A percentile compares a stretch with the other conserved stretches of the same genome.
Conservation (phyloP, 92 coral and sea anemone species). For the Heliopora coerulea region DNA sequence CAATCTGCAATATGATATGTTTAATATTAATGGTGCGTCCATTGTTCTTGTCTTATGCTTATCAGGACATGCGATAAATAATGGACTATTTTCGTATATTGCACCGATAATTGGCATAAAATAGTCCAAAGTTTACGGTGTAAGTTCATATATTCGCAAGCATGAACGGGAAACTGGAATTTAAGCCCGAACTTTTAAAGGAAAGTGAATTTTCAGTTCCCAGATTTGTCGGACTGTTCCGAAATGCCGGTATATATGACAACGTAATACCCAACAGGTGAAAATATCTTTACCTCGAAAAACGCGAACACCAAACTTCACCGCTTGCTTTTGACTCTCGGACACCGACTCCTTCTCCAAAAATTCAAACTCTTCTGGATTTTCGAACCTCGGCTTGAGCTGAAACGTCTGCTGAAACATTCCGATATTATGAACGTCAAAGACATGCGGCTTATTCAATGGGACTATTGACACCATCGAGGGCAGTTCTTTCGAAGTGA, state of each 20-base stretch:
- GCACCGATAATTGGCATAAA: background rate
- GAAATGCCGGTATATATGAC: background rate
- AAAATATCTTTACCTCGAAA: conserved; percentile 19
- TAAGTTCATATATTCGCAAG: background rate
- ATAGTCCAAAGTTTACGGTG: background rate
- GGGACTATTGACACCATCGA: conserved; percentile 36
- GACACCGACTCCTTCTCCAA: conserved; percentile 32
- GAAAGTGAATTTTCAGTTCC: background rate
- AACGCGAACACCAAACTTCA: conserved; percentile 41
- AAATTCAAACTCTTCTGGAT: conserved; percentile 29
- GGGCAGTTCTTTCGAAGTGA: conserved; percentile 23
- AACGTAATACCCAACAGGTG: background rate
- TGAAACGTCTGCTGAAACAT: conserved; percentile 12
- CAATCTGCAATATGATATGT: no score
- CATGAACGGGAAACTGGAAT: background rate
- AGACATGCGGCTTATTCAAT: conserved; percentile 11
- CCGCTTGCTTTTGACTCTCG: conserved; percentile 35
- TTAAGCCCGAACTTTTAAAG: background rate
- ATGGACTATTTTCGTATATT: conserved; percentile 2
- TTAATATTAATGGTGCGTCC: background rate
- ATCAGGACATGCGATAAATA: conserved; percentile 4
- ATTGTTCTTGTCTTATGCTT: background rate
- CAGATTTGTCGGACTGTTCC: background rate
- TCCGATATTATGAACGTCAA: background rate
- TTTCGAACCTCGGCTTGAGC: conserved; percentile 17